phyloP scores from a whole-genome alignment of 2,797 vertebrate species.

The Chelon auratus region DNA sequence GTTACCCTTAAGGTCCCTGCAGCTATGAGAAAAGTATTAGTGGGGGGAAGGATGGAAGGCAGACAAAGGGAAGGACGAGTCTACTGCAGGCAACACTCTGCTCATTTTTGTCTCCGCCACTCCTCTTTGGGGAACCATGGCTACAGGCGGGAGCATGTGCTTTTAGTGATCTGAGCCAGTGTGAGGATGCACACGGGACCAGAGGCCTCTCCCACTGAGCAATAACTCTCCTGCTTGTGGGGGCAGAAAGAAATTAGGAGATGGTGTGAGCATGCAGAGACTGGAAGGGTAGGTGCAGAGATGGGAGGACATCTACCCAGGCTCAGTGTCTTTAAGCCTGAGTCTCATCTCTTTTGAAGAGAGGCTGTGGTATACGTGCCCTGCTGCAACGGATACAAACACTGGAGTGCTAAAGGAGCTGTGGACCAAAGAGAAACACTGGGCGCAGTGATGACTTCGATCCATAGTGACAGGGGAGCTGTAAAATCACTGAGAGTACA shows the following conservation, averaged over 20 bases:
- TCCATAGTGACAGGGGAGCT: slow-evolving; percentile 69
- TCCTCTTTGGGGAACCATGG: slow-evolving; percentile 75
- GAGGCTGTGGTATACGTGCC: neutral
- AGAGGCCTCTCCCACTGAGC: slow-evolving; percentile 58
- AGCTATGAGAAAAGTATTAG: slow-evolving; percentile 56
- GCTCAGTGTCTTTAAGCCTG: neutral
- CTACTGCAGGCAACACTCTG: slow-evolving; percentile 67
- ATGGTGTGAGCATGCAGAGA: slow-evolving; percentile 17
- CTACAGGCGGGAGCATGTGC: slow-evolving; percentile 71
- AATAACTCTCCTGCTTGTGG: slow-evolving; percentile 53
- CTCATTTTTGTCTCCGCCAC: slow-evolving; percentile 62
- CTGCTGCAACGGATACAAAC: slow-evolving; percentile 29
- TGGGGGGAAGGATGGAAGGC: slow-evolving; percentile 44
- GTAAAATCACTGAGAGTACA: slow-evolving; percentile 63
- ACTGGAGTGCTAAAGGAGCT: slow-evolving; percentile 26
- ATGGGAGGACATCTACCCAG: slow-evolving; percentile 22
- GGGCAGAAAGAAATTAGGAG: slow-evolving; percentile 37
- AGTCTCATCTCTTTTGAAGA: slow-evolving; percentile 17
- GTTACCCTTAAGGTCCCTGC: slow-evolving; percentile 57
- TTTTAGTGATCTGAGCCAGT: slow-evolving; percentile 62
- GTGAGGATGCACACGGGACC: slow-evolving; percentile 52
- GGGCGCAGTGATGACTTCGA: slow-evolving; percentile 62
- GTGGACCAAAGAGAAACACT: slow-evolving; percentile 19
- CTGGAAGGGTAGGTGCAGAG: slow-evolving; percentile 10
- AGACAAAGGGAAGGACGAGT: slow-evolving; percentile 64